A percentile compares a stretch with the other conserved stretches of the same genome.
Evolutionary conservation across 53 echinoderm and acorn worm species (phyloP).

Genomic region (Temnopleurus reevesii): DNA sequence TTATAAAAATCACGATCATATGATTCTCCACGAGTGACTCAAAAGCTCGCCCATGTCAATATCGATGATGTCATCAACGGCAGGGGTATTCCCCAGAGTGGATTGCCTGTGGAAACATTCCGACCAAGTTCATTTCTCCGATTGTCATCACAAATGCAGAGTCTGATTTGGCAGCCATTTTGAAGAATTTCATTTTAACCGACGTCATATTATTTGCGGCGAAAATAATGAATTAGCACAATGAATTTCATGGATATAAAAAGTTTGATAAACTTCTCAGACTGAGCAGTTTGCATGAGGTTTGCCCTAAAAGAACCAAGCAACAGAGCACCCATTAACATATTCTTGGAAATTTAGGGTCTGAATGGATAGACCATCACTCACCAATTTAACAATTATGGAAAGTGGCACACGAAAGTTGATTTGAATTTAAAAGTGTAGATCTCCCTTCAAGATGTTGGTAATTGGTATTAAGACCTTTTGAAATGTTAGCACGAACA

Average conservation of each 20-base stretch:
- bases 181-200: neutral
- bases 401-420: neutral
- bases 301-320: too few relatives aligned
- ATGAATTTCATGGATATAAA: neutral
- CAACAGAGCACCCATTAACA: neutral
- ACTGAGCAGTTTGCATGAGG: too few relatives aligned
- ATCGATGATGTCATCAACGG: slow-evolving; percentile 31
- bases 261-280: neutral
- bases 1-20: neutral
- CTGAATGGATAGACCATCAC: neutral
- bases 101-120: neutral
- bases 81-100: slow-evolving; percentile 10
- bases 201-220: neutral
- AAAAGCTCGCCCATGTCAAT: neutral
- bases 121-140: neutral
- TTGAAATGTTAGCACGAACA: neutral
- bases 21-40: slow-evolving; percentile 13
- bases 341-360: neutral
- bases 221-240: neutral
- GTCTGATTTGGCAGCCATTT: neutral
- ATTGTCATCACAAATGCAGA: neutral
- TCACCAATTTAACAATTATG: neutral
- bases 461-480: neutral
- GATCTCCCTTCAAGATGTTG: neutral
- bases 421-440: slow-evolving; percentile 16